These are phyloP conservation scores for Zootoca vivipara DNA, from an alignment of 2,113 vertebrate species.

Conservation along the genomic window DNA sequence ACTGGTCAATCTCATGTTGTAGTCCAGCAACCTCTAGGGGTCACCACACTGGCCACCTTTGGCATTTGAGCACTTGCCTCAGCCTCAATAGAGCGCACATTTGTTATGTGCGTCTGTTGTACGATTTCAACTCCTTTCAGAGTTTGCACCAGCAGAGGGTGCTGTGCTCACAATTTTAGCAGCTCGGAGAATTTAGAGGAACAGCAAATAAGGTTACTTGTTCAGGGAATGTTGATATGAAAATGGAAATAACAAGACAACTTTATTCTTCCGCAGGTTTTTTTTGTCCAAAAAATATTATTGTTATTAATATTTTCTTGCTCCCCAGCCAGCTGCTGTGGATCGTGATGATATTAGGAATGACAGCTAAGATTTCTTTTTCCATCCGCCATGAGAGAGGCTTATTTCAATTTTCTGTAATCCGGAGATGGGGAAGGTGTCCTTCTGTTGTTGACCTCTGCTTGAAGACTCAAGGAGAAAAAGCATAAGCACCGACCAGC, in stretches of 20 bases:
- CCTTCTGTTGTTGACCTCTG: not conserved
- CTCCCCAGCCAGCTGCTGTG: not conserved
- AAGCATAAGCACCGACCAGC: not conserved
- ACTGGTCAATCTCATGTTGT: too few relatives aligned
- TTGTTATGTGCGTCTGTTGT: too few relatives aligned
- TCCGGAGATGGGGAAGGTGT: fast-evolving
- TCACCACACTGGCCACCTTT: too few relatives aligned
- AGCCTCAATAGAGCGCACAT: not conserved
- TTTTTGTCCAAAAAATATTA: not conserved
- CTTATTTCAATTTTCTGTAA: not conserved
- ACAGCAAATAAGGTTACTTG: not conserved
- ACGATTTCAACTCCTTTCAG: not conserved
- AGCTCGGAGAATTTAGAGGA: fast-evolving
- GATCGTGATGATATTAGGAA: not conserved
- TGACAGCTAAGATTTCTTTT: not conserved
- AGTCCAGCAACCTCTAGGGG: too few relatives aligned
- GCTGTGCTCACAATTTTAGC: slow-evolving; percentile 47
- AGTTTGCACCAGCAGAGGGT: slow-evolving; percentile 68
- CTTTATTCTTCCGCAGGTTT: not conserved
- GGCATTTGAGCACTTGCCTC: not conserved
- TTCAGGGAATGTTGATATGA: not conserved
- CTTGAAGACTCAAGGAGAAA: not conserved
- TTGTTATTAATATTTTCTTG: not conserved
- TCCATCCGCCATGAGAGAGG: not conserved
- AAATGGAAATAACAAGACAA: not conserved